Percentiles rank a stretch among this genome's conserved stretches.
These are phyloP conservation scores for Pterocles orientalis DNA, from an alignment of 2,113 vertebrate species.

Conservation along the genomic window DNA sequence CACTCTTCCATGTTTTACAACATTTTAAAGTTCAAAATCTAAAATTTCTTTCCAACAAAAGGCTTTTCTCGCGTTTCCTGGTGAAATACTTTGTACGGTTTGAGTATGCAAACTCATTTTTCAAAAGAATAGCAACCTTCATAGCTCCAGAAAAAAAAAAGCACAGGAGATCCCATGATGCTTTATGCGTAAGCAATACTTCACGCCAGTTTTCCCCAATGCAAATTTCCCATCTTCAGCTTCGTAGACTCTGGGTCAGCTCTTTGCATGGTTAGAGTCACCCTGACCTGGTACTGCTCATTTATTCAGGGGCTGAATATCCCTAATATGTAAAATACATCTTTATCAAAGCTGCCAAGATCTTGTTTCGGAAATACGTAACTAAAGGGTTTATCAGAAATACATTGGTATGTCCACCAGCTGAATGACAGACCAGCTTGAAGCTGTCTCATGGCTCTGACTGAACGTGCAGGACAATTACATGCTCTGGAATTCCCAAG, in stretches of 20 bases:
- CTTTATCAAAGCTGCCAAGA: neutral
- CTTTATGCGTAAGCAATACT: neutral
- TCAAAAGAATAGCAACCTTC: neutral
- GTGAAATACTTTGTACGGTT: neutral
- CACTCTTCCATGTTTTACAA: neutral
- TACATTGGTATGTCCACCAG: neutral
- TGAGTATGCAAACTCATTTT: neutral
- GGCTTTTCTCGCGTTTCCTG: neutral
- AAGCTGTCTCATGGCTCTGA: conserved; percentile 20
- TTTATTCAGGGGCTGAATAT: neutral
- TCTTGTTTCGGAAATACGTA: neutral
- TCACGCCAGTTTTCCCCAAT: neutral
- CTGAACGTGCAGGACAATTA: conserved; percentile 52
- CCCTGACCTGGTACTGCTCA: neutral
- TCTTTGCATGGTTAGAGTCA: neutral
- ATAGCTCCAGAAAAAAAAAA: neutral
- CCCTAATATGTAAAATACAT: conserved; percentile 11
- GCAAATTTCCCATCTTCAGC: neutral
- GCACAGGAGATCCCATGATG: neutral
- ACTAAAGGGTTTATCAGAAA: neutral
- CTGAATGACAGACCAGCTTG: conserved; percentile 28
- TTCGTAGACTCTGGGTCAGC: neutral
- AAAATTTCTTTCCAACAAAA: conserved; percentile 7
- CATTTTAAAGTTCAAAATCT: neutral
- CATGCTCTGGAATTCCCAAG: conserved; percentile 40